Conservation (phyloP, 1,140 invertebrate genomes). For the Campoletis sonorensis region DNA sequence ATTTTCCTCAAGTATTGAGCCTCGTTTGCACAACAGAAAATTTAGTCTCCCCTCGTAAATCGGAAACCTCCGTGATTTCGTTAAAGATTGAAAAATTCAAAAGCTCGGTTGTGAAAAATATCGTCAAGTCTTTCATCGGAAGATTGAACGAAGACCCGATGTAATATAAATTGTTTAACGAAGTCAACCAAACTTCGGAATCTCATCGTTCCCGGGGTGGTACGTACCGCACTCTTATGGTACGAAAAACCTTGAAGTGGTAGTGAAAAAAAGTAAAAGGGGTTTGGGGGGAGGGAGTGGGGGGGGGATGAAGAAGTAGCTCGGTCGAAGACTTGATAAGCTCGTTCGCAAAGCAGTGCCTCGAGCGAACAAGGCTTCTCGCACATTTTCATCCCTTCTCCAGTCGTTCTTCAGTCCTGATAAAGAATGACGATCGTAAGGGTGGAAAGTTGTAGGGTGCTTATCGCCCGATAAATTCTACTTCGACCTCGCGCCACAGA, state of each 20-base stretch:
- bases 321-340: constrained; percentile 33
- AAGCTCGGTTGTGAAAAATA: too few species aligned
- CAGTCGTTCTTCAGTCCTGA: not conserved
- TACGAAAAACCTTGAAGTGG: not conserved
- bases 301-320: constrained; percentile 9
- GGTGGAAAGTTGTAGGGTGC: constrained; percentile 65
- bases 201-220: not conserved
- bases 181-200: too few species aligned
- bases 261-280: not conserved
- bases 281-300: too few species aligned
- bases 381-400: not conserved
- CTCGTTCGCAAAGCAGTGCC: constrained; percentile 40
- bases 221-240: not conserved
- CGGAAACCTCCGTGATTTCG: too few species aligned
- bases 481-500: constrained; percentile 58
- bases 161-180: constrained; percentile 35
- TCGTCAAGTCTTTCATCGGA: too few species aligned
- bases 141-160: too few species aligned
- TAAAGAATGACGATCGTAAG: constrained; percentile 52
- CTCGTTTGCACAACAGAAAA: too few species aligned
- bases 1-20: too few species aligned
- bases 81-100: too few species aligned
- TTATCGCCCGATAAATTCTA: constrained; percentile 71
- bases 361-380: constrained; percentile 13
- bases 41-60: too few species aligned